These are phyloP conservation scores for Rhizomys pruinosus DNA, from an alignment of 2,113 vertebrate species.

Conservation along the genomic window DNA sequence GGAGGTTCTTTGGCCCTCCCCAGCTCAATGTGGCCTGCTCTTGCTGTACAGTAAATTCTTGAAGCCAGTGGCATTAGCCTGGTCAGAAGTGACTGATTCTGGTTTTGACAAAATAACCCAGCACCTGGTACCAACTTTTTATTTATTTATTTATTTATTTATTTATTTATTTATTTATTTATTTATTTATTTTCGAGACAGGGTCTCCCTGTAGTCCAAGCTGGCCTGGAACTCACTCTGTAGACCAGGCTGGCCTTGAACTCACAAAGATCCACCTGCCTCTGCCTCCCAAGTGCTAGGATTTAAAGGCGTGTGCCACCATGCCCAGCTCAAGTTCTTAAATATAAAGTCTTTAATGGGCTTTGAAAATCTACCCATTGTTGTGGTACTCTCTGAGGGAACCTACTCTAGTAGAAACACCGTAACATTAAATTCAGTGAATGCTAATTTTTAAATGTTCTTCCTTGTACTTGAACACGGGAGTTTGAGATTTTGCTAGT, in stretches of 20 bases:
- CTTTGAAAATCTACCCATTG: not conserved
- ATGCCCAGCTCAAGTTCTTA: not conserved
- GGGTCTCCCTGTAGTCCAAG: no score
- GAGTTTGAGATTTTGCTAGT: not conserved
- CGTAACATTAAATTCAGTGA: accelerated
- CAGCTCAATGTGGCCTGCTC: not conserved
- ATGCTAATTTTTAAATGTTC: not conserved
- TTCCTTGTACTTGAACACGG: not conserved
- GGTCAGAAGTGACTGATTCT: constrained; percentile 17
- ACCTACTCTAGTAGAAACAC: not conserved
- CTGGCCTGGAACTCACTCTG: no score
- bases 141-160: no score
- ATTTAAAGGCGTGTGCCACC: no score
- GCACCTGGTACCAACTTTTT: not conserved
- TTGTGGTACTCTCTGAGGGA: not conserved
- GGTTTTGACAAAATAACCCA: constrained; percentile 6
- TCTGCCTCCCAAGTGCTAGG: no score
- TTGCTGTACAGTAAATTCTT: constrained; percentile 34
- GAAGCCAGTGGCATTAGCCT: not conserved
- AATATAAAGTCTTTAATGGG: not conserved
- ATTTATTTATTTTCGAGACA: no score
- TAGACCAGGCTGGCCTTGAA: no score
- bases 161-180: no score
- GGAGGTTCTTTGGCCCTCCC: no score
- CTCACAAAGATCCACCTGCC: no score